phyloP scores from a whole-genome alignment of 2,113 vertebrate species.

The Pan troglodytes region NHGRI_mPanTro3-v2.1_pri NC_072412.2:35161501-35162000 shows the following conservation, averaged over 20 bases:
- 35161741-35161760: not conserved
- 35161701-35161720: not conserved
- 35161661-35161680: not conserved
- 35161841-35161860: not conserved
- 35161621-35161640: not conserved
- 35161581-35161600: not conserved
- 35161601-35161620: not conserved
- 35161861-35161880: not conserved
- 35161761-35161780: not conserved
- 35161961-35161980: not conserved
- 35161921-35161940: not conserved
- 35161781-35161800: not conserved
- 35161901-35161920: not conserved
- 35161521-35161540: not conserved
- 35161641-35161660: not conserved
- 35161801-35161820: not conserved
- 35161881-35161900: not conserved
- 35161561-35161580: not conserved
- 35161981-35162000: not conserved
- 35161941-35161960: not conserved
- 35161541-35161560: not conserved
- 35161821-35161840: not conserved
- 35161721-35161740: not conserved
- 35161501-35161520: not conserved
- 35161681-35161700: not conserved